Conservation (phyloP, 2,888 invertebrate species). For the Hesperia comma region DNA sequence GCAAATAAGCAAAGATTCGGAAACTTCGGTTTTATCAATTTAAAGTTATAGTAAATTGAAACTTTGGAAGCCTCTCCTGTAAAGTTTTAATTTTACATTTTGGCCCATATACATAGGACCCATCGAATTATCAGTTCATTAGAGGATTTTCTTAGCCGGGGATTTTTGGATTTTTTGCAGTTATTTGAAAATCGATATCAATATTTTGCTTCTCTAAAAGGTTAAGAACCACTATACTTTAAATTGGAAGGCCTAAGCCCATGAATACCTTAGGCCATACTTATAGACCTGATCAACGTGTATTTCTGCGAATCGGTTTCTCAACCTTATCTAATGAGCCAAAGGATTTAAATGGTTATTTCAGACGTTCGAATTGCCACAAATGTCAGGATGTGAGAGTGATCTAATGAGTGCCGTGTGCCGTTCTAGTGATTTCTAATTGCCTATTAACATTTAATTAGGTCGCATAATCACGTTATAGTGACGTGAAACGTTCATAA, state of each 20-base stretch:
- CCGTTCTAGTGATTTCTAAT: not conserved
- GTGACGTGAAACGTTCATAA: too few species aligned
- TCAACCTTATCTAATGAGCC: not conserved
- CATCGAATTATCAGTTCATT: too few species aligned
- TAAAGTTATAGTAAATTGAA: too few species aligned
- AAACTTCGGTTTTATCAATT: too few species aligned
- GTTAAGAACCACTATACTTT: not conserved
- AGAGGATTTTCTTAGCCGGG: too few species aligned
- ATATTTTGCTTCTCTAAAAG: not conserved
- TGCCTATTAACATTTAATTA: conserved; percentile 1
- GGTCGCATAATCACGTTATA: too few species aligned
- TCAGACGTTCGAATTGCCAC: not conserved
- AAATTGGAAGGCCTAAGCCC: not conserved
- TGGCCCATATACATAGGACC: too few species aligned
- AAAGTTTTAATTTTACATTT: too few species aligned
- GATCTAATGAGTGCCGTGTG: not conserved
- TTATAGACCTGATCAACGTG: not conserved
- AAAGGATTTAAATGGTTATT: not conserved
- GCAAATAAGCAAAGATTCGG: too few species aligned
- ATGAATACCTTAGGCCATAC: conserved; percentile 4
- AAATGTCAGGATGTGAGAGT: conserved; percentile 12
- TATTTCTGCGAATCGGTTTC: conserved; percentile 6
- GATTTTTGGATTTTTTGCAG: too few species aligned
- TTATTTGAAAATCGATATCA: too few species aligned
- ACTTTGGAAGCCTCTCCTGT: too few species aligned